A percentile compares a stretch with the other conserved stretches of the same genome.
These are phyloP conservation scores for Pantelozetes paolii DNA, from an alignment of 2,888 invertebrate species.

Conservation along the genomic window DNA sequence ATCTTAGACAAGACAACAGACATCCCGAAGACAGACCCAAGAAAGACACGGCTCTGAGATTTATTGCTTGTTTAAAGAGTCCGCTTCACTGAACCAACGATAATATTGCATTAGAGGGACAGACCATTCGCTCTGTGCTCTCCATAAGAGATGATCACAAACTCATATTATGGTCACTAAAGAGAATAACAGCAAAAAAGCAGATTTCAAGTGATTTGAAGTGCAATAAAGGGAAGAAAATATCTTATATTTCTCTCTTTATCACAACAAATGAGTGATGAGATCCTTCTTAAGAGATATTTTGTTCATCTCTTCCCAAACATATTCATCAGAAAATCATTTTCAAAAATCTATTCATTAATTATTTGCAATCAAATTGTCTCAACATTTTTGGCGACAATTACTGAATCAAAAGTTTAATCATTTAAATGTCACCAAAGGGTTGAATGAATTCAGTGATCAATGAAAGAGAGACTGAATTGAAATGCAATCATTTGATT, in stretches of 20 bases:
- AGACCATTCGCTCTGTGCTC: constrained; percentile 13
- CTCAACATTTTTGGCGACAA: too few species aligned
- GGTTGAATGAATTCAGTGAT: not conserved
- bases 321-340: not conserved
- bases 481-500: too few species aligned
- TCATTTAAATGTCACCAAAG: not conserved
- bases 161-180: constrained; percentile 29
- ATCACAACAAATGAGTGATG: constrained; percentile 32
- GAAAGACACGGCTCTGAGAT: constrained; percentile 31
- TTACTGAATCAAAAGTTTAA: not conserved
- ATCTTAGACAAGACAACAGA: not conserved
- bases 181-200: constrained; percentile 9
- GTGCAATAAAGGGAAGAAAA: constrained; percentile 12
- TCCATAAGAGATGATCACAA: not conserved
- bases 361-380: not conserved
- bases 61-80: constrained; percentile 39
- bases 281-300: constrained; percentile 13
- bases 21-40: not conserved
- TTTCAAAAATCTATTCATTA: constrained; percentile 13
- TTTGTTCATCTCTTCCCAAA: not conserved
- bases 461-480: too few species aligned
- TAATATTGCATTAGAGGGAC: constrained; percentile 30
- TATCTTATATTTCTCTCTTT: constrained; percentile 34
- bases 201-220: constrained; percentile 8
- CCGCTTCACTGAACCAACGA: constrained; percentile 35